Percentiles rank a stretch among this genome's conserved stretches.
Conservation (phyloP, 2,797 vertebrate genomes). For the Melanotaenia nigrans region DNA sequence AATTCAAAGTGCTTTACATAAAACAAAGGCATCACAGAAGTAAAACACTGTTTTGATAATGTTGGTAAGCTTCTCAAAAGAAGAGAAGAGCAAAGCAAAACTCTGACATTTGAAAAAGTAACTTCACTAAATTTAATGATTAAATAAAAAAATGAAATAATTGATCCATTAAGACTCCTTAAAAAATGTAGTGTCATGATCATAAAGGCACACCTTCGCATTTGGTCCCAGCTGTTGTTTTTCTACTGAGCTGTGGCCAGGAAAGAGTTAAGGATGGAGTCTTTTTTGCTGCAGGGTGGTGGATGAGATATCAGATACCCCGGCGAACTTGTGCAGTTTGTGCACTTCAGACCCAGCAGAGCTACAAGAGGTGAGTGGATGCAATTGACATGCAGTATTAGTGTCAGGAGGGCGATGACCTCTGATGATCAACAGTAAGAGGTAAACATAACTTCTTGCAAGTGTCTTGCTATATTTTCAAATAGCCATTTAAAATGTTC, state of each 20-base stretch:
- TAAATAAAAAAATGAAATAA: too few relatives aligned
- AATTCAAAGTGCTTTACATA: too few relatives aligned
- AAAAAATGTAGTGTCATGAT: not conserved
- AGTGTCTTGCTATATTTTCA: not conserved
- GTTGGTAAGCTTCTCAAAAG: too few relatives aligned
- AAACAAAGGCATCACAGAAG: too few relatives aligned
- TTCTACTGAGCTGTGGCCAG: conserved; percentile 29
- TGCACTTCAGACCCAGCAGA: conserved; percentile 34
- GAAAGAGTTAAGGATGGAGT: conserved; percentile 78
- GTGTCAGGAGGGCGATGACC: not conserved
- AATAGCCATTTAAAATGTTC: not conserved
- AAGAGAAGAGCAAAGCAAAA: not conserved
- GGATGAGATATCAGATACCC: conserved; percentile 56
- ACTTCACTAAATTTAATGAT: not conserved
- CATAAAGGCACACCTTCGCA: not conserved
- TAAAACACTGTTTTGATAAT: not conserved
- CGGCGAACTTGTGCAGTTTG: conserved; percentile 22
- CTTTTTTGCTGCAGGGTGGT: conserved; percentile 59
- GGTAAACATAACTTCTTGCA: not conserved
- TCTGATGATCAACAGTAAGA: conserved; percentile 1
- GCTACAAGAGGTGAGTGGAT: conserved; percentile 63
- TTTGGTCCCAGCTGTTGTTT: conserved; percentile 3
- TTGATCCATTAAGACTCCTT: not conserved
- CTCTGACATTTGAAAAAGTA: not conserved
- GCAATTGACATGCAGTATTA: conserved; percentile 12